A percentile compares a stretch with the other conserved stretches of the same genome.
Conservation (phyloP, 2,888 invertebrate species). For the Neoitamus cyanurus region DNA sequence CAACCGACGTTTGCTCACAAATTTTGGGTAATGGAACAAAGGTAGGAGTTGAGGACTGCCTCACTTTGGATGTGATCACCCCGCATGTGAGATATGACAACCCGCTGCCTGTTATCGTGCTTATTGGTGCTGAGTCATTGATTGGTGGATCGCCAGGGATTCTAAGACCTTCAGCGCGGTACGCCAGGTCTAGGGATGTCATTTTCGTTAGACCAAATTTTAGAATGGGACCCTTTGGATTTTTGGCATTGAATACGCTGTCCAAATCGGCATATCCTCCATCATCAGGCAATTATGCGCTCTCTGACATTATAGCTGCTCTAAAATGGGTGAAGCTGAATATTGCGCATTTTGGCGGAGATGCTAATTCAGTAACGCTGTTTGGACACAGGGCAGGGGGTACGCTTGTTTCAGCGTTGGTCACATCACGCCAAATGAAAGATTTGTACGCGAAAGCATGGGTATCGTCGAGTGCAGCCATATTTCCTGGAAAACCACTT, state of each 20-base stretch:
- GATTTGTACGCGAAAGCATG: conserved; percentile 81
- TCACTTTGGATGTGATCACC: conserved; percentile 84
- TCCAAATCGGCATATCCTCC: conserved; percentile 77
- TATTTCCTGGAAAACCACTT: conserved; percentile 76
- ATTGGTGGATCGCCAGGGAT: conserved; percentile 80
- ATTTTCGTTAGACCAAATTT: conserved; percentile 90
- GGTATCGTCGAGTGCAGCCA: conserved; percentile 82
- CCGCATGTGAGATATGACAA: conserved; percentile 83
- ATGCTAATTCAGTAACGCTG: conserved; percentile 80
- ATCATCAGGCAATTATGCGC: conserved; percentile 86
- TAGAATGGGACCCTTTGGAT: conserved; percentile 82
- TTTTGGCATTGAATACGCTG: conserved; percentile 79
- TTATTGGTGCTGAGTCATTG: conserved; percentile 83
- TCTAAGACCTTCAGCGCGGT: conserved; percentile 78
- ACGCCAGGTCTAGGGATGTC: conserved; percentile 81
- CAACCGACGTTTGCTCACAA: conserved; percentile 77
- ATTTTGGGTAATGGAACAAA: conserved; percentile 74
- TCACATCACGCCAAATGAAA: conserved; percentile 70
- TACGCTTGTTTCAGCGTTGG: conserved; percentile 82
- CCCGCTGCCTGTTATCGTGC: conserved; percentile 83
- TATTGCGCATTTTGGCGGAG: conserved; percentile 86
- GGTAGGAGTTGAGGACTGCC: conserved; percentile 82
- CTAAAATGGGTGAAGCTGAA: conserved; percentile 85
- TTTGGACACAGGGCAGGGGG: conserved; percentile 89
- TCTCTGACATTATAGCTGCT: conserved; percentile 82